phyloP scores from a whole-genome alignment of 2,113 vertebrate species.

The Crotalus horridus region DNA sequence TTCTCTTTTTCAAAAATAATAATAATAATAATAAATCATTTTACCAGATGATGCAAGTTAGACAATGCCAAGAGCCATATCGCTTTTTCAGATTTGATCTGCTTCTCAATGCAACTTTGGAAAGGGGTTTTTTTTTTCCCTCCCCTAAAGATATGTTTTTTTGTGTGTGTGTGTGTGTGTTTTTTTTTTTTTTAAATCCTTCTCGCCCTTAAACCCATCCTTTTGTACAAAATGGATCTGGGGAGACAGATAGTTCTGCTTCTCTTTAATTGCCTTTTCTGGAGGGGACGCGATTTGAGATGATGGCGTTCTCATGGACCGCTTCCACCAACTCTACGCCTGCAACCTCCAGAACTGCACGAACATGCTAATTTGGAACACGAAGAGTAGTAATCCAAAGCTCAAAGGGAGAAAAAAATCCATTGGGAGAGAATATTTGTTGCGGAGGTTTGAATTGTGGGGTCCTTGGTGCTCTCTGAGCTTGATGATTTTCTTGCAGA shows the following conservation, averaged over 20 bases:
- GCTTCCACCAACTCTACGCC: neutral
- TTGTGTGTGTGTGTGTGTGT: no score
- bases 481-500: no score
- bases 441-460: no score
- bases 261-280: neutral
- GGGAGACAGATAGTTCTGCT: neutral
- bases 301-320: neutral
- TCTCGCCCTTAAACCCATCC: neutral
- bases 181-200: no score
- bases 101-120: neutral
- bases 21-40: neutral
- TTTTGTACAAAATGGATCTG: neutral
- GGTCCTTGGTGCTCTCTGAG: no score
- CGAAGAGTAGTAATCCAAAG: neutral
- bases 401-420: neutral
- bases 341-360: neutral
- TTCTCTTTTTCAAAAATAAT: neutral
- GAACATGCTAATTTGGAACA: neutral
- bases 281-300: neutral
- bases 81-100: neutral
- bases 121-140: neutral
- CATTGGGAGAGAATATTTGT: no score
- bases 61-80: neutral
- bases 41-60: neutral
- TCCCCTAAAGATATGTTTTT: neutral